phyloP scores from a whole-genome alignment of 2,113 vertebrate species.

The Oxyura jamaicensis region DNA sequence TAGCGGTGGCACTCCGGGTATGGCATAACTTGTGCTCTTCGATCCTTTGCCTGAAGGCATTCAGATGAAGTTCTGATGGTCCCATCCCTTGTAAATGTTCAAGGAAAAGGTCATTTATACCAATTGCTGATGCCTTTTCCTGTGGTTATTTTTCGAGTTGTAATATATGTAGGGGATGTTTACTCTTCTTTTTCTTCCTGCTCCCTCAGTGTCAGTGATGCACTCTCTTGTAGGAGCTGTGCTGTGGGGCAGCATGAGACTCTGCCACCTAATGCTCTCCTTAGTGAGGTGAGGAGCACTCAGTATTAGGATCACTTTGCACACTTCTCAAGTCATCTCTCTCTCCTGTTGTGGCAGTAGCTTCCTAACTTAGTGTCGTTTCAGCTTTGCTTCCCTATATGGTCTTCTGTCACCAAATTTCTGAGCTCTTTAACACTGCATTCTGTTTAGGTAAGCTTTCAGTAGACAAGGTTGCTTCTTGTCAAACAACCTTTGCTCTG shows the following conservation, averaged over 20 bases:
- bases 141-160: neutral
- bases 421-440: neutral
- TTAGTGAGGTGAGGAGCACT: neutral
- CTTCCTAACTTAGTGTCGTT: neutral
- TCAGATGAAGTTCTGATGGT: neutral
- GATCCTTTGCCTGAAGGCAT: neutral
- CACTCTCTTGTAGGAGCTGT: neutral
- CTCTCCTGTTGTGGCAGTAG: neutral
- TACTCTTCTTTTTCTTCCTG: neutral
- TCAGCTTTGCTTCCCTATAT: neutral
- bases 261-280: neutral
- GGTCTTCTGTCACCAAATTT: neutral
- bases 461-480: neutral
- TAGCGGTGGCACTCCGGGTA: neutral
- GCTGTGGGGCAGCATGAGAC: neutral
- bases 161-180: neutral
- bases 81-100: neutral
- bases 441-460: neutral
- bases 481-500: neutral
- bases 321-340: neutral
- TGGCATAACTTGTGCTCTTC: neutral
- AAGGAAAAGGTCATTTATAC: neutral
- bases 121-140: neutral
- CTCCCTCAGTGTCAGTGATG: neutral
- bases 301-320: rapidly evolving